Evolutionary conservation across 2,113 vertebrate species (phyloP), one percentile per base, ranked within the genome.

Genomic region (Anarrhichthys ocellatus): DNA sequence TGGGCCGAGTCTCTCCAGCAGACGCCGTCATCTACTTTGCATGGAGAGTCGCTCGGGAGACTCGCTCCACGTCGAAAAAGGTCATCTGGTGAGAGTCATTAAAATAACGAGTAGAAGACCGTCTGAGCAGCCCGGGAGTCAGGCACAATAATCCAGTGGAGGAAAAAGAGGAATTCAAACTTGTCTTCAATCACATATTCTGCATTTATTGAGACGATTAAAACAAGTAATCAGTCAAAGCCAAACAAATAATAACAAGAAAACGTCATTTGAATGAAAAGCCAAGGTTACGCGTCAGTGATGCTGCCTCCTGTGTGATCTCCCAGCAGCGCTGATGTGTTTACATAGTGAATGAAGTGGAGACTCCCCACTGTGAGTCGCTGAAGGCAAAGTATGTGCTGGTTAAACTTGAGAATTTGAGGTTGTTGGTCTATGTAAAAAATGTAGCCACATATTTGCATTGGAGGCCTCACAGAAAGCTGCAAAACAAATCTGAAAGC

Each of bases 401-500:
- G 63, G 34, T 62, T 76, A 42, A 85, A 64, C 50, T 32, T 34
- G 54, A 73, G 29, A 83, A 81, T 81, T 38, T 63, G 56, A 67
- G 75, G 58, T 75, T 73, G 80, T 91, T 89, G 86, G 75, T 56
- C 36, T 66, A 81, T 82, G 75, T 70, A 81, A 79, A 89, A 56
- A 38, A 1, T 64, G 58, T 10, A 3, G 70, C 76, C 77, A 20
- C 81, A 32, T 38, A 63, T 82, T 65, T 71, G 42, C 48, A 58
- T 76, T 75, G 82, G 1, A 38, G 85, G 81, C 84, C 71, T 76
- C 82, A 78, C 68, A 50, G 74, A 76, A 32, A 67, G 27, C 36
- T 42, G 84, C 40, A 38, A 5, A 46, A 34, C 18, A 50, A 80
- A 67, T n/a, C n/a, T 13, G 40, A 76, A 11, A 59, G 34, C 59